phyloP scores from a whole-genome alignment of 2,113 vertebrate species.

The Chionomys nivalis region DNA sequence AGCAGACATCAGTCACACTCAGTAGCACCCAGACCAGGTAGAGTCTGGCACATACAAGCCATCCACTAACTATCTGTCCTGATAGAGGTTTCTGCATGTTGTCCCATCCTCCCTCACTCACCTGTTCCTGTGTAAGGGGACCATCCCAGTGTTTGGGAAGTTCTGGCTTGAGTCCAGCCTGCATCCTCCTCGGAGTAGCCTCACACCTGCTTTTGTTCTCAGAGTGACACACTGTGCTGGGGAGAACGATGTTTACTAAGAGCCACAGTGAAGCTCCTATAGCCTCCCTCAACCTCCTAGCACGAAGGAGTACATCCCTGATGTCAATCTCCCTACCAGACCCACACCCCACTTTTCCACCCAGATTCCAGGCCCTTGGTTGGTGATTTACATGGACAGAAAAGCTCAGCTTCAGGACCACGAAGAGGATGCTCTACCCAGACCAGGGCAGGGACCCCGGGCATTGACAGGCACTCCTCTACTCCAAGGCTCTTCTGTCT shows the following conservation, averaged over 20 bases:
- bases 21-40: neutral
- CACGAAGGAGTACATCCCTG: neutral
- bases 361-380: constrained; percentile 49
- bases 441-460: neutral
- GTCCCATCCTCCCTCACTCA: neutral
- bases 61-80: neutral
- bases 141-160: neutral
- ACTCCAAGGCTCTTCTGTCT: neutral
- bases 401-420: neutral
- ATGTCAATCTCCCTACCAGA: constrained; percentile 58
- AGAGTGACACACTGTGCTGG: neutral
- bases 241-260: neutral
- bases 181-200: neutral
- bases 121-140: neutral
- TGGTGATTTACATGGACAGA: constrained; percentile 49
- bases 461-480: neutral
- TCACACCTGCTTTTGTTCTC: neutral
- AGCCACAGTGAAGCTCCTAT: neutral
- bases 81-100: no score
- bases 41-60: neutral
- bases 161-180: constrained; percentile 42
- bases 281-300: neutral
- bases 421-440: neutral
- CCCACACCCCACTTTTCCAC: constrained; percentile 3
- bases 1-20: neutral